A percentile compares a stretch with the other conserved stretches of the same genome.
These are phyloP conservation scores for Leptinotarsa lineolata DNA, from an alignment of 1,140 invertebrate genomes.

Conservation along the genomic window DNA sequence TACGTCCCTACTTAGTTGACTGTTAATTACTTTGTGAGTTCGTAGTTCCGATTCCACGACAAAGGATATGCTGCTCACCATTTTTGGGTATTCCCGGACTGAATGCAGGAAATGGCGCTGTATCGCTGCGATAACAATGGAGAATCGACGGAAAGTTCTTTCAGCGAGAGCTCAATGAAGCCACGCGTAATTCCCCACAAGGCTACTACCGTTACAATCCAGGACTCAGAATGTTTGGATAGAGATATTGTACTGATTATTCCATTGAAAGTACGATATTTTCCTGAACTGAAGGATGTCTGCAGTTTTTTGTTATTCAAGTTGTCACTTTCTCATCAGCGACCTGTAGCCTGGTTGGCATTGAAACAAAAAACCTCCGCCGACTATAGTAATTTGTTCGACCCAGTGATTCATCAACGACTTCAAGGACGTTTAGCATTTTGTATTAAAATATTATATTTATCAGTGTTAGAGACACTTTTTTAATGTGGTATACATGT, in stretches of 20 bases:
- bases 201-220: neutral
- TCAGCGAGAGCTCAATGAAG: no score
- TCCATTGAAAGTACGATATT: neutral
- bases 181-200: no score
- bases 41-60: constrained; percentile 5
- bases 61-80: neutral
- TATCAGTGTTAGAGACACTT: constrained; percentile 43
- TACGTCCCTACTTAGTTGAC: constrained; percentile 45
- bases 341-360: neutral
- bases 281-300: no score
- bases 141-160: neutral
- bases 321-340: no score
- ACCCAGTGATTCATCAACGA: constrained; percentile 36
- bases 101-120: neutral
- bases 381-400: constrained; percentile 12
- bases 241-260: constrained; percentile 10
- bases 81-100: neutral
- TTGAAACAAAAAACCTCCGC: neutral
- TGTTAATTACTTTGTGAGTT: constrained; percentile 1
- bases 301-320: no score
- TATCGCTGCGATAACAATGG: neutral
- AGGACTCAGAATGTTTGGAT: neutral
- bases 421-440: constrained; percentile 37
- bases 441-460: constrained; percentile 39
- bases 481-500: constrained; percentile 46